These are phyloP conservation scores for Phoxinus dragarum DNA, from an alignment of 2,797 vertebrate genomes.

Conservation along the genomic window DNA sequence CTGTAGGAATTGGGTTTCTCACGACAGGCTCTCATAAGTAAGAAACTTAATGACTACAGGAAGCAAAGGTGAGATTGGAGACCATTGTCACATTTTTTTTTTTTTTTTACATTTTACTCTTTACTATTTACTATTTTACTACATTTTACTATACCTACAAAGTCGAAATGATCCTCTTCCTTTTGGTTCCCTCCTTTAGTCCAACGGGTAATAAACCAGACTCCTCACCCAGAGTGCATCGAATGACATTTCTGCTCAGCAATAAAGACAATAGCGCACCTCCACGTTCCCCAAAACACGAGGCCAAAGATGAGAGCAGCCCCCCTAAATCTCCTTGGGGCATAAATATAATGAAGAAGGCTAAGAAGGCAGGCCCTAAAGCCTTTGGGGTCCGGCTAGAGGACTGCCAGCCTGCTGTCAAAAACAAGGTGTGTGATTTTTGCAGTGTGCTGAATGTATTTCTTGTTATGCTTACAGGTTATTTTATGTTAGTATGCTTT, in stretches of 20 bases:
- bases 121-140: too few relatives aligned
- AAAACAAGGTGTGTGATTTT: conserved; percentile 86
- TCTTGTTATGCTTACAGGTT: not conserved
- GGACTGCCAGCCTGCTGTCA: conserved; percentile 90
- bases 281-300: conserved; percentile 87
- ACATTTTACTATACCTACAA: not conserved
- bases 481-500: not conserved
- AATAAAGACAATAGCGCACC: conserved; percentile 77
- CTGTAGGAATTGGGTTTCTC: conserved; percentile 90
- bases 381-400: conserved; percentile 93
- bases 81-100: not conserved
- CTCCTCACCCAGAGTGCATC: conserved; percentile 88
- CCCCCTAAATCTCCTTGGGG: conserved; percentile 92
- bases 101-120: not conserved
- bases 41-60: conserved; percentile 97
- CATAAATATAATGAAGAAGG: conserved; percentile 96
- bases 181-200: conserved; percentile 77
- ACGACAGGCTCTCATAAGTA: conserved; percentile 95
- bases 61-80: conserved; percentile 86
- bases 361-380: conserved; percentile 87
- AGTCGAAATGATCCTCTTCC: not conserved
- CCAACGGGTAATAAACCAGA: conserved; percentile 89
- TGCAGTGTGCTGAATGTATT: not conserved
- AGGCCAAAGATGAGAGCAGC: conserved; percentile 84
- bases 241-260: conserved; percentile 87